Conservation (phyloP, 2,888 invertebrate species). For the Ypsolopha sequella region DNA sequence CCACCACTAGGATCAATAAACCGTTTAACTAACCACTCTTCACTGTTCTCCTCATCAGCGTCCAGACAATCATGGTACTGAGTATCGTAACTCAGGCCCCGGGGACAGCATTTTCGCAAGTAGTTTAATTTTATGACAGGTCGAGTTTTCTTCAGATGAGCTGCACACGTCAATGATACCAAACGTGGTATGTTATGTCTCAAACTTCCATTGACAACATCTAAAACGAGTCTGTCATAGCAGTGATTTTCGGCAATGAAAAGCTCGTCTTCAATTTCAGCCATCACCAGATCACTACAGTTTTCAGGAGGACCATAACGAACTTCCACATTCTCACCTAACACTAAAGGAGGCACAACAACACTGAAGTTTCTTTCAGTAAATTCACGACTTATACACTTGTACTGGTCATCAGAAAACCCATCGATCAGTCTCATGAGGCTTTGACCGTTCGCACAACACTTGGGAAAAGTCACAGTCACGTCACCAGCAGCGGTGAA, state of each 20-base stretch:
- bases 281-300: constrained; percentile 29
- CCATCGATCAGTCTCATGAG: constrained; percentile 34
- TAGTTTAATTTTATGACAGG: constrained; percentile 13
- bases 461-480: constrained; percentile 41
- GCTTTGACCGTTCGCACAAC: constrained; percentile 40
- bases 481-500: constrained; percentile 19
- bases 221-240: constrained; percentile 40
- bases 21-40: constrained; percentile 27
- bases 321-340: constrained; percentile 29
- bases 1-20: constrained; percentile 20
- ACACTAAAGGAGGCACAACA: constrained; percentile 29
- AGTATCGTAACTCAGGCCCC: constrained; percentile 41
- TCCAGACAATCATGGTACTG: constrained; percentile 37
- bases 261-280: constrained; percentile 20
- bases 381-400: constrained; percentile 34
- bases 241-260: constrained; percentile 22
- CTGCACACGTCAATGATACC: constrained; percentile 26
- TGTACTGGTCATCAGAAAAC: constrained; percentile 18
- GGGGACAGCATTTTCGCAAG: constrained; percentile 52
- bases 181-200: constrained; percentile 38
- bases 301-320: constrained; percentile 33
- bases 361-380: constrained; percentile 25
- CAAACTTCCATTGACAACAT: constrained; percentile 32
- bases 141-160: constrained; percentile 11
- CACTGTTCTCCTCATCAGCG: constrained; percentile 17